Evolutionary conservation across 2,888 invertebrate genomes (phyloP), one percentile per base, ranked within the genome.

Genomic region (Agonopterix heracliana): DNA sequence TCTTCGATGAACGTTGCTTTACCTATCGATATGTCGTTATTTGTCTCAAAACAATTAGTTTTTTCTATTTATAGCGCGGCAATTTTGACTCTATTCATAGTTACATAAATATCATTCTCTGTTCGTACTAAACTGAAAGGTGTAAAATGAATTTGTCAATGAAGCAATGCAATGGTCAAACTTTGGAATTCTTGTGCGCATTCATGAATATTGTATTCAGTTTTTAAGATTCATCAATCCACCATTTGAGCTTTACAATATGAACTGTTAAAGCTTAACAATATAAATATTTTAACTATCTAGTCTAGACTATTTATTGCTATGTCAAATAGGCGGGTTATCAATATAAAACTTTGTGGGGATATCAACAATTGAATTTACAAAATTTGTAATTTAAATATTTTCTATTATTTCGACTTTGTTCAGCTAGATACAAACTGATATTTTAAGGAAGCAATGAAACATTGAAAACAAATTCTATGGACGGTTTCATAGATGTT

Each of bases 251-350:
- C 73, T 65, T 67, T 64, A 57, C 56, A 60, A 61, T 26, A 5
- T 70, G 74, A 68, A 63, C 62, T 68, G 69, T 72, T 70, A 73
- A 80, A 80, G 81, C 82, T 80, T 82, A 81, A 74, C 66, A 74
- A 80, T 81, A 81, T 61, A 66, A 66, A 71, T 70, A 72, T 81
- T 80, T 13, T 80, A 71, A 78, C 78, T 86, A 85, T 74, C 81
- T 84, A 85, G 74, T 81, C 83, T 86, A 85, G 68, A 64, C 74
- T 86, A 87, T 86, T 86, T 88, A 88, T 88, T 88, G 87, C 88
- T 88, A 87, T 85, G 75, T 84, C 81, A 81, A 78, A 82, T 87
- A 87, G 86, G 86, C 87, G 87, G 87, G 87, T 78, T 81, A 78
- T 81, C 70, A 77, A 80, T 83, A 77, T 76, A 77, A 74, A 74